phyloP scores from a whole-genome alignment of 1,140 invertebrate species.

The Rhopalosiphum maidis region DNA sequence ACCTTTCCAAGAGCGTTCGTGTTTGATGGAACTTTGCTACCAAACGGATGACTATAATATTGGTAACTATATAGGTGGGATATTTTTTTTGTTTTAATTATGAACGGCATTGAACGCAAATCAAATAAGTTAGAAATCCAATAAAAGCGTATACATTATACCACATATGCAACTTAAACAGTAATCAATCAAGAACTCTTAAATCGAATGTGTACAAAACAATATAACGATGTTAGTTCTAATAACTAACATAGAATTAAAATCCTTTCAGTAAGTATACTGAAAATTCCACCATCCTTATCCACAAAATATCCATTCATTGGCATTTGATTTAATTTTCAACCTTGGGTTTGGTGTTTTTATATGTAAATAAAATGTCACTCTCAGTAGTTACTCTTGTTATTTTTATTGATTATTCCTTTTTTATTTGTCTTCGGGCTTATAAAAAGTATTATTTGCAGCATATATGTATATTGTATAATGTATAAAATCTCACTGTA shows the following conservation, averaged over 20 bases:
- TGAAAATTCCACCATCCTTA: neutral
- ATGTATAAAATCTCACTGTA: neutral
- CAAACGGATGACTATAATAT: neutral
- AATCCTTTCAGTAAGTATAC: neutral
- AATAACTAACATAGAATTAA: neutral
- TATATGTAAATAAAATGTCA: neutral
- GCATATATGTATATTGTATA: neutral
- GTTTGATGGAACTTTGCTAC: neutral
- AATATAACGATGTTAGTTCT: neutral
- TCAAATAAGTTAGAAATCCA: neutral
- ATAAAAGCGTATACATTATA: neutral
- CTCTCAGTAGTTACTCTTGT: neutral
- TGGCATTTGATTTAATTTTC: neutral
- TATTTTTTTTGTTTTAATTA: neutral
- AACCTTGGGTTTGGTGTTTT: neutral
- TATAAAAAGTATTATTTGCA: neutral
- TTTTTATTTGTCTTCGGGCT: neutral
- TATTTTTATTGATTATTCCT: neutral
- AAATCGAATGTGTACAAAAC: neutral
- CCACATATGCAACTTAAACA: neutral
- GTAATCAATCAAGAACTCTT: neutral
- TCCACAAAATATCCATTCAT: neutral
- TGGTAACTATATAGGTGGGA: neutral
- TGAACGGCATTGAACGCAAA: neutral
- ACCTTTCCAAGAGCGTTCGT: neutral